Evolutionary conservation across 2,888 invertebrate species (phyloP), one percentile per base, ranked within the genome.

Genomic region (Microctonus aethiopoides): DNA sequence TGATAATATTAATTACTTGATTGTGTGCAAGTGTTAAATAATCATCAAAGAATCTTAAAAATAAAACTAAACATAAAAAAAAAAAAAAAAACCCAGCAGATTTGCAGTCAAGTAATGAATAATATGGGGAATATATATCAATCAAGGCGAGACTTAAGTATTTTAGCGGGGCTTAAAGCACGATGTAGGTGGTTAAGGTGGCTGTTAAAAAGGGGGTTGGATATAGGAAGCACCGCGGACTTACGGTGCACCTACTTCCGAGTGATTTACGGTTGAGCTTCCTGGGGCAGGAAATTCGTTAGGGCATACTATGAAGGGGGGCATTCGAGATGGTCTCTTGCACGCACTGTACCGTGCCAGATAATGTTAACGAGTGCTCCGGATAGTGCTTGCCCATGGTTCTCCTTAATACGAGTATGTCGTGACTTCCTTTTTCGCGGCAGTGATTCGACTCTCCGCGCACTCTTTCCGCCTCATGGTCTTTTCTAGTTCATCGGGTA

Each of bases 211-310:
- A 71, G 67, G 70, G 68, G 69, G 66, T 59, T 73, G 69, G 71
- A 41, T 65, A 70, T 74, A 72, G 72, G 72, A 75, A 73, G 72
- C 71, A 61, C 70, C 63, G 63, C 64, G 72, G 74, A 72, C 70
- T 73, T 69, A 67, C 61, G 69, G 59, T 67, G 72, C 65, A 70
- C 70, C 76, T 77, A 77, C 74, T 75, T 75, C 69, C 77, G 75
- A 75, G 82, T 82, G 81, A 82, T 82, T 82, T 82, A 82, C 83
- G 82, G 78, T 76, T 77, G 75, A 76, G 79, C 79, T 80, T 79
- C 77, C 78, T 77, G 74, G 78, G 79, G 76, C 82, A 83, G 82
- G 82, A 82, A 82, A 82, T 82, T 82, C 82, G 82, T 82, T 82
- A 82, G 82, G 81, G 81, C 80, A 81, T 82, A 80, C 81, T 79